Base-by-base conservation (phyloP, 2,797 vertebrate species). In the Galaxias olidus region DNA sequence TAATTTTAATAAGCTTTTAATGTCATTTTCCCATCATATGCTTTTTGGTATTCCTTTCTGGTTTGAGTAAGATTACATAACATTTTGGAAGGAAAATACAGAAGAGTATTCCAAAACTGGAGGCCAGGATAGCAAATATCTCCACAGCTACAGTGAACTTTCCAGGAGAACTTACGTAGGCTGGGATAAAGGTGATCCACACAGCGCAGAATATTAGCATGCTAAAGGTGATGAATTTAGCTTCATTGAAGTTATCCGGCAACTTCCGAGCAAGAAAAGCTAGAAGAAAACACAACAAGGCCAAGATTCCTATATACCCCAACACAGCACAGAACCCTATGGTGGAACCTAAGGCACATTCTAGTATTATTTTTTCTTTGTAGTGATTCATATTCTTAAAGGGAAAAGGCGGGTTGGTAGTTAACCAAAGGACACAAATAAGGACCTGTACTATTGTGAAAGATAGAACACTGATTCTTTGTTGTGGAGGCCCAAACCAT, bases 1-100 rank as follows among this genome's bases (percentile, higher is more conserved):
- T 30, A 40, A 60, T 42, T 43, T 74, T n/a, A 74, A 44, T 65
- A 47, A 52, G 66, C 65, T 61, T 71, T 73, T 64, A 20, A 75
- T 42, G 20, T 1, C 48, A 72, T 71, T 77, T 83, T 1, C 76
- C 79, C 68, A 79, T 77, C 15, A 84, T 55, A n/a, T 73, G 59
- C 43, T 67, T 79, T 72, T 76, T 79, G 11, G 75, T 74, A 57
- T 81, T 81, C 20, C 73, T 79, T 17, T 81, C 74, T 41, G 81
- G 79, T 60, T 78, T 81, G 4, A 90, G 8, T 76, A 91, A 71
- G 10, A 92, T 89, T 0, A 91, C 71, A 4, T 89, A 91, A 66
- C 91, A n/a, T n/a, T n/a, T n/a, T n/a, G n/a, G n/a, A n/a, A n/a
- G n/a, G n/a, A n/a, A n/a, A n/a, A n/a, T n/a, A n/a, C n/a, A n/a